These are phyloP conservation scores for Sebastes nivosus DNA, from an alignment of 2,797 vertebrate species.

Conservation along the genomic window DNA sequence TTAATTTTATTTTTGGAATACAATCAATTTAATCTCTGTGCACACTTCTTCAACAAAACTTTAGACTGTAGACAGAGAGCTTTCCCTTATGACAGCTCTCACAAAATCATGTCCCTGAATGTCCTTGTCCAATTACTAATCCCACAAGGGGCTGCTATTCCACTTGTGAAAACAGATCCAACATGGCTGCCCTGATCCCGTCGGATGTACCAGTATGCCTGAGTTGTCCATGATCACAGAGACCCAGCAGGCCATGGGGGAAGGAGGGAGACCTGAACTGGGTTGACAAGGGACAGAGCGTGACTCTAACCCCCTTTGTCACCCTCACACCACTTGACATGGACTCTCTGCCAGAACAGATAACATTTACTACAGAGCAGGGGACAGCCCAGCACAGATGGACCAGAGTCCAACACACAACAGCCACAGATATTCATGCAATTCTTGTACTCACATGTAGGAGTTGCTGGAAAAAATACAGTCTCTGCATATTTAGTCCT, in stretches of 20 bases:
- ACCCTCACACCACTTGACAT: conserved; percentile 42
- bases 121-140: conserved; percentile 7
- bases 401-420: conserved; percentile 4
- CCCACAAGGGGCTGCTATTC: neutral
- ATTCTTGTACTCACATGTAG: neutral
- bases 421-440: neutral
- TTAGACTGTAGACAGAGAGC: neutral
- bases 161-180: neutral
- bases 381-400: conserved; percentile 20
- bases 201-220: neutral
- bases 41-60: neutral
- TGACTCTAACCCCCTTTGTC: conserved; percentile 35
- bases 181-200: conserved; percentile 6
- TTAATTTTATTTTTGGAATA: neutral
- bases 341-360: conserved; percentile 47
- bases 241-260: conserved; percentile 11
- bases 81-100: neutral
- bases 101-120: neutral
- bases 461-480: neutral
- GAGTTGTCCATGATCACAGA: conserved; percentile 24
- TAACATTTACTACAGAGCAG: conserved; percentile 37
- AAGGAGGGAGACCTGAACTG: conserved; percentile 15
- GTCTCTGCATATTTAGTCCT: neutral
- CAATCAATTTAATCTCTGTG: neutral
- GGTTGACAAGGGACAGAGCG: conserved; percentile 41